These are phyloP conservation scores for Fukomys damarensis DNA, from an alignment of 2,113 vertebrate species.

Conservation along the genomic window DNA sequence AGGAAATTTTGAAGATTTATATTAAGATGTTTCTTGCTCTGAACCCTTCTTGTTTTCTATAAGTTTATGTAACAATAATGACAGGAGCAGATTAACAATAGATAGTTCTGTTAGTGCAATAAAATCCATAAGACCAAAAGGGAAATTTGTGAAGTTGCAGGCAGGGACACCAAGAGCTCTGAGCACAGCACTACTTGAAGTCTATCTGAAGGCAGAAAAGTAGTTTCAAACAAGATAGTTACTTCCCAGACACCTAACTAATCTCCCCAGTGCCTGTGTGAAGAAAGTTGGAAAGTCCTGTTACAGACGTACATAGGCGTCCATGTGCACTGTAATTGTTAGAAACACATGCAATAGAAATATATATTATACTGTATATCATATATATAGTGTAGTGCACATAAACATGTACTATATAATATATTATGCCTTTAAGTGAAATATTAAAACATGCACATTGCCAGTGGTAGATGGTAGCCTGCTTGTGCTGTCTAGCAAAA, in stretches of 20 bases:
- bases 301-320: background rate
- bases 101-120: background rate
- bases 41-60: background rate
- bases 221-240: background rate
- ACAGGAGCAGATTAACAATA: background rate
- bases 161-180: background rate
- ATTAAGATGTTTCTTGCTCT: background rate
- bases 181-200: too few species aligned
- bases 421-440: background rate
- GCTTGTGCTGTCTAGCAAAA: background rate
- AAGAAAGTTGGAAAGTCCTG: fast-evolving
- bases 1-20: background rate
- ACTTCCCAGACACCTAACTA: too few species aligned
- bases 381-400: background rate
- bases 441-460: background rate
- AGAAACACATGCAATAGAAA: background rate
- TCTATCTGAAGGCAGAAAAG: background rate
- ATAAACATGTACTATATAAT: background rate
- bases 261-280: background rate
- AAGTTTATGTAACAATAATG: background rate
- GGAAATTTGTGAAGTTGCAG: background rate
- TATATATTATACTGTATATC: background rate
- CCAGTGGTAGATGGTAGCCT: too few species aligned
- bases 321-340: background rate
- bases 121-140: background rate